phyloP scores from a whole-genome alignment of 2,113 vertebrate genomes.

The Thalassarche chlororhynchos region DNA sequence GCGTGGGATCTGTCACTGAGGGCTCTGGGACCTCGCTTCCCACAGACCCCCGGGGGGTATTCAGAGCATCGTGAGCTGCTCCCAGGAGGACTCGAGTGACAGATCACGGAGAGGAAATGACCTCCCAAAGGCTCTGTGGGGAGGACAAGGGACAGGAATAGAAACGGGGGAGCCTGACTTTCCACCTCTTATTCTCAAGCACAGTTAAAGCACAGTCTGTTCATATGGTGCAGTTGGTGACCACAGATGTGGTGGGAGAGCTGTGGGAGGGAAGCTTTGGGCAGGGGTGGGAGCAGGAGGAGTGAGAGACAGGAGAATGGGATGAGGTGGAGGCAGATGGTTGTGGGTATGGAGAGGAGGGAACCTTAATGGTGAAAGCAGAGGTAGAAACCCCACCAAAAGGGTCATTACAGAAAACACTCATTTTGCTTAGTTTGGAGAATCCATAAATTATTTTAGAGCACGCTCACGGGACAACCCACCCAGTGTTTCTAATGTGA shows the following conservation, averaged over 20 bases:
- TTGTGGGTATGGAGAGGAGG: neutral
- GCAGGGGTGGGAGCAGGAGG: neutral
- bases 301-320: neutral
- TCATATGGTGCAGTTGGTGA: neutral
- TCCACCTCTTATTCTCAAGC: neutral
- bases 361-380: neutral
- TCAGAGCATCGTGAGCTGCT: neutral
- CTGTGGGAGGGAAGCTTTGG: neutral
- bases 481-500: neutral
- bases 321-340: neutral
- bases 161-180: neutral
- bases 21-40: neutral
- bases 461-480: neutral
- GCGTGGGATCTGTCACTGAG: neutral
- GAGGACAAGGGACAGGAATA: neutral
- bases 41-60: fast-evolving
- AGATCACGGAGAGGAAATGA: neutral
- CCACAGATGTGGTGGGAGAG: neutral
- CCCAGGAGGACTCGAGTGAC: neutral
- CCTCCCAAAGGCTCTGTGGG: neutral
- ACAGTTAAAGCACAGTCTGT: neutral
- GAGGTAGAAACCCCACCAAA: neutral
- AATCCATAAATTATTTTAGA: neutral
- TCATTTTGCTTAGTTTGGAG: neutral
- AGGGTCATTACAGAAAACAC: neutral